Evolutionary conservation across 2,888 invertebrate genomes (phyloP), one percentile per base, ranked within the genome.

Genomic region (Lepidochrysops patricia): DNA sequence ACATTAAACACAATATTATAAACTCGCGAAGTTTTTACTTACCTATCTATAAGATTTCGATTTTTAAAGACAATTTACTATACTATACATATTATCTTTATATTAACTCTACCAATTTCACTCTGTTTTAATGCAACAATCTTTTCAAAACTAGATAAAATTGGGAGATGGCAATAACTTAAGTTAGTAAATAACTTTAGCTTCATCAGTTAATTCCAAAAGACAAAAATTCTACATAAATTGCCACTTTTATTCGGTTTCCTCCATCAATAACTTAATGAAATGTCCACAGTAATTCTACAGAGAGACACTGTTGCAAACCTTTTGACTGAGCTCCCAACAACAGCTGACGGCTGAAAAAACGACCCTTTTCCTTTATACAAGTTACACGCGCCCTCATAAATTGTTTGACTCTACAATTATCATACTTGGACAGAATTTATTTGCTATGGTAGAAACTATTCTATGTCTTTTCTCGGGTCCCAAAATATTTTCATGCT

Each of bases 331-430:
- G 64, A 67, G 62, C 59, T 73, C 70, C 68, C 67, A 32, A 23
- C 48, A 84, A 82, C 87, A 87, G 85, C 87, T 87, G 87, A 84
- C 80, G 74, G 59, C 71, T 67, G 79, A 82, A 81, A 84, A 82
- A 77, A 68, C 62, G 25, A 72, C 81, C 82, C 80, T 76, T 76
- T 73, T 78, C 73, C 54, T 54, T 19, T 32, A 54, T 19, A 19
- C 76, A 54, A 32, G 15, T 54, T 15, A 50, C 50, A 50, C 50
- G 25, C 50, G 26, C n/a, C 50, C 13, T 15, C 12, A 43, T 15
- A 43, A 9, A 1, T 19, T 43, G 43, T 19, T 43, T 4, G 43
- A 43, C 43, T 43, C 43, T 43, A 43, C 43, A 23, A 43, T 43
- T 43, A 43, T n/a, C 23, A 19, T 9, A 32, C 37, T 15, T 19